These are phyloP conservation scores for Anticlea derivata DNA, from an alignment of 2,888 invertebrate genomes.

Conservation along the genomic window DNA sequence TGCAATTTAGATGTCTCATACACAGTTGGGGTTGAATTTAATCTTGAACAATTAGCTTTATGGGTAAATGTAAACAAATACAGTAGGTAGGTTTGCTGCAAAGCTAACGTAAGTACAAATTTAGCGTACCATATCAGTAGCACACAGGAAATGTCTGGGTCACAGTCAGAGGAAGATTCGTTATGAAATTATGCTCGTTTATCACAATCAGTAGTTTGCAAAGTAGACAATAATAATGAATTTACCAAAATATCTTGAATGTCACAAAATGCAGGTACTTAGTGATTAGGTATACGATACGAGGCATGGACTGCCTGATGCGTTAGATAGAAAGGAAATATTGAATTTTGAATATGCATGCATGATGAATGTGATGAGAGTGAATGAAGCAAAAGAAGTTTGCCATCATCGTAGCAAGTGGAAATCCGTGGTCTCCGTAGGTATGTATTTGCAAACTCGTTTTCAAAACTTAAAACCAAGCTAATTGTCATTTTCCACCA, in stretches of 20 bases:
- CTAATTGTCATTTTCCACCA: slow-evolving; percentile 6
- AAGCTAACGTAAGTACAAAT: background rate
- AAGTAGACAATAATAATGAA: background rate
- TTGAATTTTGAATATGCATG: too few relatives aligned
- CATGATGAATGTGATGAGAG: too few relatives aligned
- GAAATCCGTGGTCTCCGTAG: too few relatives aligned
- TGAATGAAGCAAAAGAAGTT: too few relatives aligned
- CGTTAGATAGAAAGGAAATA: too few relatives aligned
- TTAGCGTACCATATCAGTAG: slow-evolving; percentile 8
- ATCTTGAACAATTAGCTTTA: background rate
- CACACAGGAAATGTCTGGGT: slow-evolving; percentile 20
- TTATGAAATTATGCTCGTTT: background rate
- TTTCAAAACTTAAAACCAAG: too few relatives aligned
- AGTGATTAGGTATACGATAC: too few relatives aligned
- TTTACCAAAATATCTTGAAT: background rate
- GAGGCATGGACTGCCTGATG: too few relatives aligned
- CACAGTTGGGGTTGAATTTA: slow-evolving; percentile 4
- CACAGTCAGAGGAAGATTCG: slow-evolving; percentile 6
- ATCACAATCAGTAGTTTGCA: background rate
- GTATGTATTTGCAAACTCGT: too few relatives aligned
- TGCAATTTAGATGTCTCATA: slow-evolving; percentile 12
- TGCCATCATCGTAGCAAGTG: too few relatives aligned
- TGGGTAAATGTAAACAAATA: background rate
- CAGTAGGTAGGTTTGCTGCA: background rate
- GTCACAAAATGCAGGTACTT: too few relatives aligned